These are phyloP conservation scores for Zeuzera pyrina DNA, from an alignment of 2,888 invertebrate genomes.

Conservation along the genomic window DNA sequence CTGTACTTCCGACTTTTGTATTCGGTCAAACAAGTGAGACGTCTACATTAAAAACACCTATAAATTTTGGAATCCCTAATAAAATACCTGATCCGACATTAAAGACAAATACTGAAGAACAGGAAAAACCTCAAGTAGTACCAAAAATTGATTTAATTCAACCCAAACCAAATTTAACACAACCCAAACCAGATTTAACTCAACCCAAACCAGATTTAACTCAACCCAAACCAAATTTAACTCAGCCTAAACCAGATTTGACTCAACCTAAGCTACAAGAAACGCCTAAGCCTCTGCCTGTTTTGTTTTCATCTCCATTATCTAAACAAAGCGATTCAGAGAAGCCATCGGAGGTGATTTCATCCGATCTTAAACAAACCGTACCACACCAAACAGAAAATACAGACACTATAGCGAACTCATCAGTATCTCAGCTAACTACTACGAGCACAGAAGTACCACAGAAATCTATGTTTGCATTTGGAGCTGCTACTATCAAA, in stretches of 20 bases:
- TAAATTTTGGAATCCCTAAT: slow-evolving; percentile 42
- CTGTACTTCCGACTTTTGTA: slow-evolving; percentile 14
- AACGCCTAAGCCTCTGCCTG: not conserved
- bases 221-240: slow-evolving; percentile 5
- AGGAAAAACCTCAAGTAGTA: slow-evolving; percentile 35
- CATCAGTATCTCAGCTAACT: not conserved
- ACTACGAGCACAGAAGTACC: slow-evolving; percentile 14
- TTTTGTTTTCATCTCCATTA: not conserved
- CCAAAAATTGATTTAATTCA: slow-evolving; percentile 26
- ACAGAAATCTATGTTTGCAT: slow-evolving; percentile 21
- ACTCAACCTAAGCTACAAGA: no score
- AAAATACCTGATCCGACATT: slow-evolving; percentile 6
- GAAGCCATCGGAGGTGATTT: no score
- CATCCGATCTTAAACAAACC: no score
- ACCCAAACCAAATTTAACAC: no score
- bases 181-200: no score
- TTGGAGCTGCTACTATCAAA: slow-evolving; percentile 17
- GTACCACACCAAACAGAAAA: not conserved
- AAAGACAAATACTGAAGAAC: slow-evolving; percentile 14
- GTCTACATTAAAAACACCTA: slow-evolving; percentile 26
- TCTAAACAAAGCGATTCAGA: no score
- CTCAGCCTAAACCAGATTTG: no score
- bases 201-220: slow-evolving; percentile 27
- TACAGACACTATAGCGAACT: not conserved
- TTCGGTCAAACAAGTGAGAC: not conserved